Evolutionary conservation across 2,888 invertebrate species (phyloP).

Genomic region (Nymphalis c-album): DNA sequence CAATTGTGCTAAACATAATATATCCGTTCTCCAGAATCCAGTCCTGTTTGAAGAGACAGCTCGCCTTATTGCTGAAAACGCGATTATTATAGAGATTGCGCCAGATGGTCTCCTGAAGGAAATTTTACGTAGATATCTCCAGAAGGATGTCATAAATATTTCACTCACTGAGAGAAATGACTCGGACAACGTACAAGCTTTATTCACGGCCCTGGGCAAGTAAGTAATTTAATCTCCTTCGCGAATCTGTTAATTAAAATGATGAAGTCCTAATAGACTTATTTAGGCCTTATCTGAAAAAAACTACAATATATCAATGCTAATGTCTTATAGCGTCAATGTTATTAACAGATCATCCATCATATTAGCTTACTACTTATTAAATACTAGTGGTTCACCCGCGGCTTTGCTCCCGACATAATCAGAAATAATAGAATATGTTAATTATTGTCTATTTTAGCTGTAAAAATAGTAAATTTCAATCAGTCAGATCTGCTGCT

Average conservation of each 20-base stretch:
- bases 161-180: constrained; percentile 86
- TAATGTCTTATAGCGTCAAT: not conserved
- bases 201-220: constrained; percentile 85
- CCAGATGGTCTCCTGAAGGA: constrained; percentile 95
- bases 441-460: too few relatives aligned
- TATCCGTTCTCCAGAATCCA: constrained; percentile 67
- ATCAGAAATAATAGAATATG: too few relatives aligned
- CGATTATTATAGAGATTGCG: constrained; percentile 93
- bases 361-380: too few relatives aligned
- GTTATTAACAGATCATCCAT: too few relatives aligned
- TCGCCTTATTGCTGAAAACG: constrained; percentile 88
- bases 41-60: constrained; percentile 92
- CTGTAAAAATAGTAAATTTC: too few relatives aligned
- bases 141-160: constrained; percentile 86
- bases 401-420: too few relatives aligned
- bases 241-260: too few relatives aligned
- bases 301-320: too few relatives aligned
- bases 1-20: not conserved
- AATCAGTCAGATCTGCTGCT: too few relatives aligned
- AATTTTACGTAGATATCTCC: constrained; percentile 89
- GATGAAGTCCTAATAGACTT: too few relatives aligned
- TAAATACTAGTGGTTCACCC: too few relatives aligned
- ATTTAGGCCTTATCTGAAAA: too few relatives aligned
- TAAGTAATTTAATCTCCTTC: constrained; percentile 56
- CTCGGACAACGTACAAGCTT: constrained; percentile 82